Evolutionary conservation across 2,113 vertebrate species (phyloP), one percentile per base, ranked within the genome.

Genomic region (Xenopus tropicalis): DNA sequence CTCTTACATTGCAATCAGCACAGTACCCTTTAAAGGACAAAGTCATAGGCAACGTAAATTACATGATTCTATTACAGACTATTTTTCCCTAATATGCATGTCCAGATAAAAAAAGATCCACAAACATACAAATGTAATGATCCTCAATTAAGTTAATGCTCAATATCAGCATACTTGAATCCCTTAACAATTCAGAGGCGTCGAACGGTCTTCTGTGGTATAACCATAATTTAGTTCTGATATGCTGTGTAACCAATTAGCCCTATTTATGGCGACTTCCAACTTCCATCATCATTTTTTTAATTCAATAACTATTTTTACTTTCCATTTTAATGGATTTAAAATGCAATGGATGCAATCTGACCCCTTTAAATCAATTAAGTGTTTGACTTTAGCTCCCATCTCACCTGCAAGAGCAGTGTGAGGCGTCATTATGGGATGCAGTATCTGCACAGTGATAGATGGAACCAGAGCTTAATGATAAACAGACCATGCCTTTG

Each of bases 261-360:
- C 22, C 46, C 44, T 69, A 56, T 69, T 56, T 63, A 68, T 52
- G 59, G 66, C 3, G 61, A 52, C 57, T 22, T 61, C 59, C 51
- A 16, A 22, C 58, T 76, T 67, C 67, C 66, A 76, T 69, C 66
- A 76, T 69, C 58, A 62, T 76, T 69, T 69, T 74, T 46, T 56
- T 58, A 74, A 76, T 76, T 69, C 66, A 76, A 76, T 76, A 62
- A 76, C 66, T 69, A 62, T 69, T 69, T 76, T 76, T 69, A 56
- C 59, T 16, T n/a, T n/a, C 14, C n/a, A n/a, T 43, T 69, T 58
- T 76, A 76, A 76, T 76, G 66, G 73, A 62, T 63, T 62, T 43
- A 69, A 63, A 76, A 76, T 63, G 48, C 20, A 48, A 63, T 69
- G 54, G 66, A 76, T 69, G 66, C 73, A 76, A 76, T 54, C 48